phyloP scores from a whole-genome alignment of 2,113 vertebrate species.

The Phrynosoma platyrhinos region DNA sequence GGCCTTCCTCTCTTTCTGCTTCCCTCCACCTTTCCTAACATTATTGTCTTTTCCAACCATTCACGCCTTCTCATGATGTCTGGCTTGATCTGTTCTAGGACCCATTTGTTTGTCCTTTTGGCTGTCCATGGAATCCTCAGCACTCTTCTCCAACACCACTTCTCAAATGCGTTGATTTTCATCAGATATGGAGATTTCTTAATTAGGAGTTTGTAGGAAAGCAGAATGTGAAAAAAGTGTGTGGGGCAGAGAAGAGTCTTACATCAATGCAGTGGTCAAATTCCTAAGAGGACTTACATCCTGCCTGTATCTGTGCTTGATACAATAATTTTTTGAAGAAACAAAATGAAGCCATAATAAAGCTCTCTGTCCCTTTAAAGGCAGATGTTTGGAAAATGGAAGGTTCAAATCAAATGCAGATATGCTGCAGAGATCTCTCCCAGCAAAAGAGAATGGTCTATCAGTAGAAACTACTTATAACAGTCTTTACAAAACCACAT shows the following conservation, averaged over 20 bases:
- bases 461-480: constrained; percentile 48
- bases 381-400: constrained; percentile 31
- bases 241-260: constrained; percentile 15
- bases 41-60: too few relatives aligned
- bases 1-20: too few relatives aligned
- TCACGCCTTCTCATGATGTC: too few relatives aligned
- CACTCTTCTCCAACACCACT: too few relatives aligned
- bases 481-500: constrained; percentile 53
- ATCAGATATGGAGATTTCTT: not conserved
- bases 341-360: not conserved
- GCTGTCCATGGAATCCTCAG: too few relatives aligned
- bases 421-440: constrained; percentile 39
- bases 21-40: too few relatives aligned
- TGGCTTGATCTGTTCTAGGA: too few relatives aligned
- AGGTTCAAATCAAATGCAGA: constrained; percentile 46
- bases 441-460: constrained; percentile 46
- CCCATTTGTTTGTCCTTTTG: too few relatives aligned
- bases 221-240: constrained; percentile 19
- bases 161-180: not conserved
- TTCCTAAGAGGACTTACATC: constrained; percentile 17
- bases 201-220: constrained; percentile 16
- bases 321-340: not conserved
- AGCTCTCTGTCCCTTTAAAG: constrained; percentile 2
- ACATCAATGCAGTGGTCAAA: constrained; percentile 25
- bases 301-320: not conserved